phyloP scores from a whole-genome alignment of 2,888 invertebrate species.

The Eupithecia insigniata region DNA sequence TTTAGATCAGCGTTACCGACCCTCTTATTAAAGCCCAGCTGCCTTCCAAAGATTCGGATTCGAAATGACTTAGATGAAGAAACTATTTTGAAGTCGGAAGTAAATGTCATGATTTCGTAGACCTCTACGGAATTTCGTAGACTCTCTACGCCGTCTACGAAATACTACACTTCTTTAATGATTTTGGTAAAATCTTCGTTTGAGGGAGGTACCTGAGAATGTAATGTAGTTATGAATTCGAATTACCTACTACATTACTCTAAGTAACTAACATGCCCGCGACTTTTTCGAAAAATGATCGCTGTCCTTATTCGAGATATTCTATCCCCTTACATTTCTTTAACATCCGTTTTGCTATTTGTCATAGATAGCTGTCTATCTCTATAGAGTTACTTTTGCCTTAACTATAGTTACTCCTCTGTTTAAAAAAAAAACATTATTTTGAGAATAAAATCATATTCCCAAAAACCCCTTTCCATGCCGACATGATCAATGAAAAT shows the following conservation, averaged over 20 bases:
- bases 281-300: too few species aligned
- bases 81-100: background rate
- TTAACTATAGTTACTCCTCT: background rate
- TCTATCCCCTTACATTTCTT: too few species aligned
- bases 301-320: too few species aligned
- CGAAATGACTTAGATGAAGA: background rate
- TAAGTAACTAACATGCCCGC: too few species aligned
- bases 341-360: too few species aligned
- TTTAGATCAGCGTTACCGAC: too few species aligned
- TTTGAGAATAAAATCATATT: background rate
- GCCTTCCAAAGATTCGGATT: background rate
- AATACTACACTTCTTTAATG: background rate
- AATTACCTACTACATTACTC: too few species aligned
- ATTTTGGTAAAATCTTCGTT: too few species aligned
- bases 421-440: background rate
- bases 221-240: too few species aligned
- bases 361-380: too few species aligned
- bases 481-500: background rate
- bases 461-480: background rate
- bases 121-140: background rate
- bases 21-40: background rate
- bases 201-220: too few species aligned
- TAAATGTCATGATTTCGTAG: background rate
- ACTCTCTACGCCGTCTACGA: background rate
- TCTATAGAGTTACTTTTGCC: background rate